These are phyloP conservation scores for Syrrhaptes paradoxus DNA, from an alignment of 2,113 vertebrate species.

Conservation along the genomic window DNA sequence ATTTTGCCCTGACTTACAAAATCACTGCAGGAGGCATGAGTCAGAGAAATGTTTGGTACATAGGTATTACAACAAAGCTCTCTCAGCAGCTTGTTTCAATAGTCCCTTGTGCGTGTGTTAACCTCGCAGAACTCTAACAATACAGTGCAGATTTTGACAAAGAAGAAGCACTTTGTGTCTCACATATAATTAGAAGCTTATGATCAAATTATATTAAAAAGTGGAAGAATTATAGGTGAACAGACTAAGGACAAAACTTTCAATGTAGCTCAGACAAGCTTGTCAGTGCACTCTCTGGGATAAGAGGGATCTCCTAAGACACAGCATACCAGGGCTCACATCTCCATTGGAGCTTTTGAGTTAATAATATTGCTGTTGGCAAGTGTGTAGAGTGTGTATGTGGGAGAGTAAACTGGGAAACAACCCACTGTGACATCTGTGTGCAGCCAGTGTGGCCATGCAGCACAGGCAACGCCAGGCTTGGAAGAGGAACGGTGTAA, in stretches of 20 bases:
- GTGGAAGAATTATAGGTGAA: background rate
- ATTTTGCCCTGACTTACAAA: slow-evolving; percentile 26
- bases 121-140: background rate
- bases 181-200: background rate
- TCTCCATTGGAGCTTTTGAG: background rate
- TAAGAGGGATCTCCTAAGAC: background rate
- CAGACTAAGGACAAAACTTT: background rate
- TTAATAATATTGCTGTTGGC: background rate
- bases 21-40: slow-evolving; percentile 3
- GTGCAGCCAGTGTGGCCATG: fast-evolving
- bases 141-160: background rate
- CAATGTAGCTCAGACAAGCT: background rate
- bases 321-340: fast-evolving
- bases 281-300: no score
- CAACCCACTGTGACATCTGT: background rate
- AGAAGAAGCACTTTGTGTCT: background rate
- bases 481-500: fast-evolving
- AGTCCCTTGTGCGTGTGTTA: background rate
- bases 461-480: background rate
- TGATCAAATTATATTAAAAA: background rate
- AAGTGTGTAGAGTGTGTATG: fast-evolving
- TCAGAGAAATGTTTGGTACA: background rate
- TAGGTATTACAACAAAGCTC: background rate
- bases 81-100: background rate
- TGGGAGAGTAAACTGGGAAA: background rate